Evolutionary conservation across 2,888 invertebrate genomes (phyloP), one percentile per base, ranked within the genome.

Genomic region (Lepidocyrtoides sp.): DNA sequence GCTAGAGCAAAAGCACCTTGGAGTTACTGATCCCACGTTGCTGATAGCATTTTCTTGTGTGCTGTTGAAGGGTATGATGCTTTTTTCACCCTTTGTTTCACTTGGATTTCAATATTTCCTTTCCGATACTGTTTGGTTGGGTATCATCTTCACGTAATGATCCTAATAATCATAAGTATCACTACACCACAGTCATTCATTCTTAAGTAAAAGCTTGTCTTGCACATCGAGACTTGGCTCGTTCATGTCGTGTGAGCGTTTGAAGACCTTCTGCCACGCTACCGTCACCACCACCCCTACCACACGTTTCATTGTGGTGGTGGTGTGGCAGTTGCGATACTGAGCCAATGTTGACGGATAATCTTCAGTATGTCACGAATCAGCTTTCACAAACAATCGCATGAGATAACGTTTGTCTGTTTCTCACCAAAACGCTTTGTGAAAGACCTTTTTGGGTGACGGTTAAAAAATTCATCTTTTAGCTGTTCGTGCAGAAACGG

Each of bases 131-230:
- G 36, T 4, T 36, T 4, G 7, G 36, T 36, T 4, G 36, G 14
- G 20, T 20, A 69, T 36, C 36, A 72, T 44, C 17, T 44, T 72
- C 72, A 44, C 72, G 44, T 72, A 44, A 23, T n/a, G 36, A 41
- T 10, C 3, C 8, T 12, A 12, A 72, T 72, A 60, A 60, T 54
- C n/a, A 54, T 54, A n/a, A 54, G 10, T 60, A 60, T 60, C 60
- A 26, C 44, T 17, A 44, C 44, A 44, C 20, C 72, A 3, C n/a
- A 44, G 1, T 17, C 54, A 72, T 44, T 44, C 23, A 44, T 72
- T 51, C 66, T 90, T 66, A 90, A 90, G 90, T 84, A 90, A 90
- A 90, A 85, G 90, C 72, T 23, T 72, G 72, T 72, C 44, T 72
- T 72, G 41, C 32, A 7, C 3, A 36, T 36, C 36, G 36, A 7